Evolutionary conservation across 2,888 invertebrate genomes (phyloP), one percentile per base, ranked within the genome.

Genomic region (Ypsolopha scabrella): DNA sequence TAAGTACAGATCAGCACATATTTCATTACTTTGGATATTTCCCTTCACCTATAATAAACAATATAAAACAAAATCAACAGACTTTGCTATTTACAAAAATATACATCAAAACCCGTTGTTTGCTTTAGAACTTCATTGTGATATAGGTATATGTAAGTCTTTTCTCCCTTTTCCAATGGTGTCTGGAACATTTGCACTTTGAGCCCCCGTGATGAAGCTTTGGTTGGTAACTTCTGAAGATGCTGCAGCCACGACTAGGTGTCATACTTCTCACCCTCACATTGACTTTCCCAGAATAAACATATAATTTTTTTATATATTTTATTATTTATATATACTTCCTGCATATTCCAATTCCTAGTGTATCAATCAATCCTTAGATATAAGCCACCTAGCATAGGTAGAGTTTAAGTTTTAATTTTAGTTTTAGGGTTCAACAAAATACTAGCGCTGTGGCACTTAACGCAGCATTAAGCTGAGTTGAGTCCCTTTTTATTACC

Each of bases 221-320:
- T 56, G 57, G 59, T 63, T 64, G 59, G 58, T 64, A 59, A 64
- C 64, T 68, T 65, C 65, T 67, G 69, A 72, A 72, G 69, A 57
- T 57, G 51, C 33, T 41, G 52, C 53, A 44, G 49, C 54, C 38
- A 39, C 51, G 57, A 41, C n/a, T 45, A 85, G 52, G 80, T 88
- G 55, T 89, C 89, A 63, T 89, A 90, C 53, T 88, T 88, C 56
- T 90, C 89, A 4, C 80, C 86, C 59, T 95, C 94, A 75, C 95
- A 95, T 67, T 92, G 93, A 59, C 88, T 89, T 57, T 91, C 91
- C 96, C 96, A 97, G 72, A 99, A 94, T 57, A 98, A 88, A 79
- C 98, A 99, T n/a, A n/a, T n/a, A n/a, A n/a, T n/a, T n/a, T n/a
- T n/a, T n/a, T n/a, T n/a, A n/a, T n/a, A n/a, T n/a, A n/a, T n/a